Conservation (phyloP, 2,113 vertebrate species). For the Pipa parva region DNA sequence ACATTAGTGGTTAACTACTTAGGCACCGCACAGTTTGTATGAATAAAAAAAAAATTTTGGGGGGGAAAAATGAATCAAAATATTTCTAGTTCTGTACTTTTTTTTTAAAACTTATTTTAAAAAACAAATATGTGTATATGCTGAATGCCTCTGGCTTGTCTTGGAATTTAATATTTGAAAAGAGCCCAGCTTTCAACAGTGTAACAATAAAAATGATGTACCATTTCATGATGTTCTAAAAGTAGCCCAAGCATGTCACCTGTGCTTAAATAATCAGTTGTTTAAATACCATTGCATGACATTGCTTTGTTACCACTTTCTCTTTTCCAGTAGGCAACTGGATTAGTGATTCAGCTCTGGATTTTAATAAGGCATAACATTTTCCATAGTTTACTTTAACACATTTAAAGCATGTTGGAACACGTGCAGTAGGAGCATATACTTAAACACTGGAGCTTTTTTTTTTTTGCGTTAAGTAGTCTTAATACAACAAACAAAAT, state of each 20-base stretch:
- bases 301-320: constrained; percentile 43
- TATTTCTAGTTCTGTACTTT: no score
- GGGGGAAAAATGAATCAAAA: no score
- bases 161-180: neutral
- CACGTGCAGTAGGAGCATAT: constrained; percentile 45
- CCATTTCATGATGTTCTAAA: constrained; percentile 32
- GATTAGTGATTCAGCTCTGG: constrained; percentile 64
- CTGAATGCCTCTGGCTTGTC: neutral
- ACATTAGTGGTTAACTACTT: neutral
- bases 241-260: constrained; percentile 40
- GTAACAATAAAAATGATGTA: constrained; percentile 7
- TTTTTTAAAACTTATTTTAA: neutral
- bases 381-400: constrained; percentile 43
- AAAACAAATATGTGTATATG: neutral
- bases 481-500: neutral
- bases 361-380: constrained; percentile 48
- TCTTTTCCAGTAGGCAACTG: constrained; percentile 58
- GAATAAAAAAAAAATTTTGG: neutral
- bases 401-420: constrained; percentile 61
- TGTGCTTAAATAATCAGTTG: constrained; percentile 27
- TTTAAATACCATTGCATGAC: constrained; percentile 21
- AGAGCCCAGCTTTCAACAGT: neutral
- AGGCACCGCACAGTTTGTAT: neutral
- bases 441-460: neutral
- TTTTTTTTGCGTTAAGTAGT: neutral